Evolutionary conservation across 2,888 invertebrate genomes (phyloP), one percentile per base, ranked within the genome.

Genomic region (Pandemis corylana): DNA sequence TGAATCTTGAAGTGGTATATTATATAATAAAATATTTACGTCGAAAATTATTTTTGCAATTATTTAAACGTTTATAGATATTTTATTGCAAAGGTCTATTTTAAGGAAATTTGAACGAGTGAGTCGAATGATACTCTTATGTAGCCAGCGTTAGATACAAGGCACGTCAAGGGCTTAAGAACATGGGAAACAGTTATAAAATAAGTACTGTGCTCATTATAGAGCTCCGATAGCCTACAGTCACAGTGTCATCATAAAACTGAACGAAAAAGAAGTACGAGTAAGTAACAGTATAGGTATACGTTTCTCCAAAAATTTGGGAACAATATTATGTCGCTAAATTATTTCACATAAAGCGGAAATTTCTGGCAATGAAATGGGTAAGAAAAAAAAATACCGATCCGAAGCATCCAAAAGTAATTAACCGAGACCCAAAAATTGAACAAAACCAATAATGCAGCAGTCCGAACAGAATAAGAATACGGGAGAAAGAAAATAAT

Each of bases 401-500:
- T 28, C 72, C 63, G 41, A 56, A 42, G 42, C 59, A 61, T 61
- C 61, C 59, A 69, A 73, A 73, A 51, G 51, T 74, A 76, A 76
- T 75, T 77, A 75, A 72, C 36, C 41, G 63, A 44, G 66, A 44
- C 59, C 71, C 41, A 76, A 72, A 72, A 68, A 59, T 68, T 74
- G 70, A 76, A 76, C 70, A 70, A 74, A 76, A 77, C 74, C 71
- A 77, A 77, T 76, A 78, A 71, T 61, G 61, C 53, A 44, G 51
- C 63, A 69, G 41, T 64, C n/a, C 62, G 28, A 68, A 46, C 70
- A 68, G 78, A 76, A 79, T 75, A 79, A 80, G 77, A 79, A 82
- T 82, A 79, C 76, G 73, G 73, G 72, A 75, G 61, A 80, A 82
- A 79, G 82, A 82, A 86, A 86, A 88, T 87, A 88, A 84, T 87